Evolutionary conservation across 2,113 vertebrate genomes (phyloP).

Genomic region (Plestiodon gilberti): DNA sequence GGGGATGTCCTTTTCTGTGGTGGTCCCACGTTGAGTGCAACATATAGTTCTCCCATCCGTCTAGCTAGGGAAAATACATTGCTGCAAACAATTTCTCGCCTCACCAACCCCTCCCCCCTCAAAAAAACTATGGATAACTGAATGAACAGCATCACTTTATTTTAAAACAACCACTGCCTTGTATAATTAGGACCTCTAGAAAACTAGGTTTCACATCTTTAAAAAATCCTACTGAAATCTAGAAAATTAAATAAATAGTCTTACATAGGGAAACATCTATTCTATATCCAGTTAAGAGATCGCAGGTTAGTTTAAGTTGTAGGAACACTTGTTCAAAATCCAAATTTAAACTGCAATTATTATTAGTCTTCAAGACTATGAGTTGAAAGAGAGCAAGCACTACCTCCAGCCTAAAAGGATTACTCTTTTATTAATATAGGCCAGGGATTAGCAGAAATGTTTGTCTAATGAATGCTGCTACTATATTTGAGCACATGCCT

Average conservation of each 20-base stretch:
- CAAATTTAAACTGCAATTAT: slow-evolving; percentile 47
- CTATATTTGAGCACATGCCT: slow-evolving; percentile 75
- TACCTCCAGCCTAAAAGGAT: slow-evolving; percentile 57
- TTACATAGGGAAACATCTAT: not conserved
- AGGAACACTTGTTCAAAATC: slow-evolving; percentile 47
- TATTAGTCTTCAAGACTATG: slow-evolving; percentile 50
- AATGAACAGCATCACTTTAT: not conserved
- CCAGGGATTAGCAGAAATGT: slow-evolving; percentile 72
- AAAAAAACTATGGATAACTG: not conserved
- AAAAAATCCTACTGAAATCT: not conserved
- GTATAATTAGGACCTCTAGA: not conserved
- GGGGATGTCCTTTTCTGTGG: no score
- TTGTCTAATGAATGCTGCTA: slow-evolving; percentile 76
- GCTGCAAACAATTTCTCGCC: not conserved
- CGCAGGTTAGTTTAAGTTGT: slow-evolving; percentile 48
- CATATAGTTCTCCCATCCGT: not conserved
- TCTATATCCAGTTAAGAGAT: not conserved
- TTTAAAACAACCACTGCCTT: not conserved
- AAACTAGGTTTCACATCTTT: not conserved
- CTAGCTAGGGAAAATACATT: not conserved
- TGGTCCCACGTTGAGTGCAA: no score
- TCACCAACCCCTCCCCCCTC: no score
- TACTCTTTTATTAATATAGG: slow-evolving; percentile 71
- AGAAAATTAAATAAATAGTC: not conserved
- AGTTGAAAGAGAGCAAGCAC: slow-evolving; percentile 53